These are phyloP conservation scores for Sebastes diaconus DNA, from an alignment of 2,797 vertebrate genomes.

Conservation along the genomic window DNA sequence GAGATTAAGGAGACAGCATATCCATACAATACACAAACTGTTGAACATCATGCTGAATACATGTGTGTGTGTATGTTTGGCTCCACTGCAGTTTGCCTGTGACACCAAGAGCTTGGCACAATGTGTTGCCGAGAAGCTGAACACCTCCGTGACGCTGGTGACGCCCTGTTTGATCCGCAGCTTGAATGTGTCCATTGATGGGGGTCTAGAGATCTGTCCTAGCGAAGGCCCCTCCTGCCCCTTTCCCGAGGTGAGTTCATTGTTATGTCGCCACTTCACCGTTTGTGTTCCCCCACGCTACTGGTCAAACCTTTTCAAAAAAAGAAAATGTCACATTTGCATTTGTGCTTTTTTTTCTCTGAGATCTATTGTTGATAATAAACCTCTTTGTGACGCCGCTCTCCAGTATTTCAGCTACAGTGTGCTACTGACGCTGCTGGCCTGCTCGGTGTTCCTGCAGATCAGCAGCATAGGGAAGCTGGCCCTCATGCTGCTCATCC, in stretches of 20 bases:
- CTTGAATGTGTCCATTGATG: constrained; percentile 87
- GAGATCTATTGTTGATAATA: constrained; percentile 19
- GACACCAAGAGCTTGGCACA: constrained; percentile 86
- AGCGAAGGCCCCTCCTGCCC: constrained; percentile 85
- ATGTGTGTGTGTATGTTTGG: not conserved
- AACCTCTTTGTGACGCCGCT: constrained; percentile 23
- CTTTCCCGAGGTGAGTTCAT: constrained; percentile 89
- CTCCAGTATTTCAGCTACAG: constrained; percentile 93
- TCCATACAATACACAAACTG: not conserved
- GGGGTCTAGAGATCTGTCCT: constrained; percentile 85
- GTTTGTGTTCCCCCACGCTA: not conserved
- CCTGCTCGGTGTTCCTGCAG: constrained; percentile 96
- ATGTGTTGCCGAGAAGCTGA: constrained; percentile 87
- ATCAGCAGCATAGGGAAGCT: constrained; percentile 97
- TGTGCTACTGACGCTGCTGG: constrained; percentile 92
- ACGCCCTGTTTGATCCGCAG: constrained; percentile 89
- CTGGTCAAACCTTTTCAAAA: not conserved
- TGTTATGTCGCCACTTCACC: not conserved
- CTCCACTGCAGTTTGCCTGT: constrained; percentile 87
- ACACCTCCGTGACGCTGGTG: constrained; percentile 84
- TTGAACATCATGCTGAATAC: not conserved
- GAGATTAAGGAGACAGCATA: not conserved
- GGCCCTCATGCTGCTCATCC: constrained; percentile 91
- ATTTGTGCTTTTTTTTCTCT: constrained; percentile 20
- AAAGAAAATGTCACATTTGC: constrained; percentile 47